Evolutionary conservation across 2,797 vertebrate genomes (phyloP).

Genomic region (Manis crassicaudata): DNA sequence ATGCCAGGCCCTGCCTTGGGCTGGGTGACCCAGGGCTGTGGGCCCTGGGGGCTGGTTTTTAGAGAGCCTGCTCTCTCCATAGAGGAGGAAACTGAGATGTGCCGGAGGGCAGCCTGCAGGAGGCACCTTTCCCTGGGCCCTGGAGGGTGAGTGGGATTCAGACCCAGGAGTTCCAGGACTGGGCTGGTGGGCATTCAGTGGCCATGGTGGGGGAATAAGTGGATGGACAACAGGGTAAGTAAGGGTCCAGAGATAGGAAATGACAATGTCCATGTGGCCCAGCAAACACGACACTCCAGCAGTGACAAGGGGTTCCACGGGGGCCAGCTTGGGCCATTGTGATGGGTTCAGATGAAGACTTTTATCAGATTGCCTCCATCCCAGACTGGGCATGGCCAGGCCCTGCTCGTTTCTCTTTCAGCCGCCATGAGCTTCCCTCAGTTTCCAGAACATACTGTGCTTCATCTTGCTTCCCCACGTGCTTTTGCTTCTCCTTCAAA

Average conservation of each 20-base stretch:
- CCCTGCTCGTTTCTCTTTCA: background rate
- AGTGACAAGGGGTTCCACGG: rapidly evolving
- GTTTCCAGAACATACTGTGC: background rate
- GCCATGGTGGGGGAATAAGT: background rate
- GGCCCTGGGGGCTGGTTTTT: background rate
- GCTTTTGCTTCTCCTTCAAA: background rate
- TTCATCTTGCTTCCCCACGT: background rate
- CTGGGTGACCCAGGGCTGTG: rapidly evolving
- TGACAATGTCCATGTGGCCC: rapidly evolving
- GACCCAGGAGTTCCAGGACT: background rate
- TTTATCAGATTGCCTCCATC: background rate
- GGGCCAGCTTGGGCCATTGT: no score
- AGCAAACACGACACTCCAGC: background rate
- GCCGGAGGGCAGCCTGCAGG: background rate
- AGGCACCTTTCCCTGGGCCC: background rate
- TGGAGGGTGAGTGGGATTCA: background rate
- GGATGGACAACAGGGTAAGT: background rate
- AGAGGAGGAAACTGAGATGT: no score
- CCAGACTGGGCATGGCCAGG: background rate
- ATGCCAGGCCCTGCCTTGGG: no score
- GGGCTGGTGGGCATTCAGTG: background rate
- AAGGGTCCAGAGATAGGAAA: background rate
- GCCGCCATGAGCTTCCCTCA: background rate
- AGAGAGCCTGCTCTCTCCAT: background rate
- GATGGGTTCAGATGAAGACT: background rate